Conservation (phyloP, 2,113 vertebrate genomes). For the Sebastes fasciatus region DNA sequence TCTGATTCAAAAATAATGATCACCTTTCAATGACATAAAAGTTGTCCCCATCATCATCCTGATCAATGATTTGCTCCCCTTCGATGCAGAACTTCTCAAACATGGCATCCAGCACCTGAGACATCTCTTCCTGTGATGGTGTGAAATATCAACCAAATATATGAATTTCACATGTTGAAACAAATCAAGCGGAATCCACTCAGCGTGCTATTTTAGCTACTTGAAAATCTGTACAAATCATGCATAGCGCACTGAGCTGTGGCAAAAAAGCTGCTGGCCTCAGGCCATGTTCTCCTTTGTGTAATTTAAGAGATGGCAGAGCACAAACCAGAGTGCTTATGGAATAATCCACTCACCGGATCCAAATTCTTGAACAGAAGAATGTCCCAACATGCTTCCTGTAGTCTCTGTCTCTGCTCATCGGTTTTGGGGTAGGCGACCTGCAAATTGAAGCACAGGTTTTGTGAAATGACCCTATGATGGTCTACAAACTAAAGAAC, state of each 20-base stretch:
- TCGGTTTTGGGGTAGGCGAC: slow-evolving; percentile 98
- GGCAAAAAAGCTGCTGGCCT: slow-evolving; percentile 30
- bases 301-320: slow-evolving; percentile 38
- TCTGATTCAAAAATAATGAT: slow-evolving; percentile 15
- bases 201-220: background rate
- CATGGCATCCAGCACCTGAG: slow-evolving; percentile 97
- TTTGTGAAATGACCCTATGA: background rate
- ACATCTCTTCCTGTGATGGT: slow-evolving; percentile 92
- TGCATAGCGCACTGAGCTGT: slow-evolving; percentile 26
- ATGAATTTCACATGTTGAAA: background rate
- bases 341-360: slow-evolving; percentile 86
- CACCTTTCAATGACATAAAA: slow-evolving; percentile 98
- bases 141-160: slow-evolving; percentile 1
- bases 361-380: slow-evolving; percentile 98
- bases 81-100: slow-evolving; percentile 94
- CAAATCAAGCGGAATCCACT: background rate
- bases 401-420: slow-evolving; percentile 96
- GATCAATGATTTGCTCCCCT: slow-evolving; percentile 96
- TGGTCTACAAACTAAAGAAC: background rate
- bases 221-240: slow-evolving; percentile 15
- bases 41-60: slow-evolving; percentile 98
- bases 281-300: slow-evolving; percentile 36
- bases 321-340: slow-evolving; percentile 30
- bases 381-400: slow-evolving; percentile 98
- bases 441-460: slow-evolving; percentile 78